phyloP scores from a whole-genome alignment of 2,888 invertebrate species.

The Drosophila hamatofila region DNA sequence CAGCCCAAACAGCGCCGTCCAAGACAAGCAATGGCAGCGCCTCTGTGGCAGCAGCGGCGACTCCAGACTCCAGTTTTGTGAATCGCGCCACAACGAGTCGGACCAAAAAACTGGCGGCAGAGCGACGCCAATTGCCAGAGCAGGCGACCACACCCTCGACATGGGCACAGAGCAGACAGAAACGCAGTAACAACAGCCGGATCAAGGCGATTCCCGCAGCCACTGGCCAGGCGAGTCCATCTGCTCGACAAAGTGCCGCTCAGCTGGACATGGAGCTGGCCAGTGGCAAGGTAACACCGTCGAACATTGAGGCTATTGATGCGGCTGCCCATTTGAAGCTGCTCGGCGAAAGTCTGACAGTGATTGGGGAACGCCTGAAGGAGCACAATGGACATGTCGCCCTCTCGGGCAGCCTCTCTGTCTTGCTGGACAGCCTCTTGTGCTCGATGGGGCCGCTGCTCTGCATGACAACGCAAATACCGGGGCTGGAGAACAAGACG shows the following conservation, averaged over 20 bases:
- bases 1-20: background rate
- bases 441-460: constrained; percentile 96
- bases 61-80: constrained; percentile 54
- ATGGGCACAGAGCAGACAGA: constrained; percentile 51
- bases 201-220: constrained; percentile 20
- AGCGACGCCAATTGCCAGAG: constrained; percentile 54
- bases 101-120: constrained; percentile 81
- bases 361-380: constrained; percentile 96
- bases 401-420: constrained; percentile 97
- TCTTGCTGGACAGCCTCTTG: constrained; percentile 95
- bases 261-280: constrained; percentile 24
- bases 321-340: constrained; percentile 96
- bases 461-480: constrained; percentile 93
- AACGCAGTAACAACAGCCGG: constrained; percentile 61
- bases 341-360: constrained; percentile 96
- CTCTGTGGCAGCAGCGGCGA: background rate
- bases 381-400: constrained; percentile 98
- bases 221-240: constrained; percentile 13
- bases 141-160: constrained; percentile 24
- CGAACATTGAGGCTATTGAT: constrained; percentile 93
- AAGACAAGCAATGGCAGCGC: constrained; percentile 37
- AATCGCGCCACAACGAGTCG: constrained; percentile 83
- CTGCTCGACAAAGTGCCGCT: constrained; percentile 4
- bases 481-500: constrained; percentile 89
- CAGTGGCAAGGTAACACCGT: constrained; percentile 57